Conservation (phyloP, 1,140 invertebrate species). For the Metopolophium dirhodum region DNA sequence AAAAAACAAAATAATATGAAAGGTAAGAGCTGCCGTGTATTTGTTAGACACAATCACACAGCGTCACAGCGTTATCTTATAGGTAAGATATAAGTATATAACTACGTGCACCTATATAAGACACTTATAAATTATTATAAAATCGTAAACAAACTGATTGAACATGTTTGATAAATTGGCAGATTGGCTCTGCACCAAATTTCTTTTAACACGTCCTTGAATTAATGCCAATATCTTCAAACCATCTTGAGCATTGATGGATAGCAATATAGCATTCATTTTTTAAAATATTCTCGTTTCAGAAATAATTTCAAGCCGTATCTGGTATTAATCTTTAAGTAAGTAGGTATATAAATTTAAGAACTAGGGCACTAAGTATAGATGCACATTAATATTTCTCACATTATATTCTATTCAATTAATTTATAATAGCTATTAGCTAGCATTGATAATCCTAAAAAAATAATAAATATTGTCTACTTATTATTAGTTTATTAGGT, state of each 20-base stretch:
- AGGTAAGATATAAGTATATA: neutral
- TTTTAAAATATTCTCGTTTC: neutral
- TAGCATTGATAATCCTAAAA: neutral
- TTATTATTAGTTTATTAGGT: too few species aligned
- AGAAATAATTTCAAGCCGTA: neutral
- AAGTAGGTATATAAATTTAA: too few species aligned
- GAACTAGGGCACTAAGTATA: neutral
- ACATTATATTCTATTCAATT: neutral
- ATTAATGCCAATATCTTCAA: neutral
- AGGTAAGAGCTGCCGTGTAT: neutral
- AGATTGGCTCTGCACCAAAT: neutral
- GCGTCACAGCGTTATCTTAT: neutral
- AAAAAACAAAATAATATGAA: neutral
- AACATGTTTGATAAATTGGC: neutral
- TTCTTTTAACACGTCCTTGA: neutral
- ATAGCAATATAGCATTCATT: too few species aligned
- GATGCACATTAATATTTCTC: neutral
- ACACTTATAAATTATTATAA: neutral
- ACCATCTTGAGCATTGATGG: neutral
- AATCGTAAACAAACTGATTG: neutral
- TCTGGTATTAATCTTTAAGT: neutral
- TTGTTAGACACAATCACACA: neutral
- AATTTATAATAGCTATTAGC: neutral
- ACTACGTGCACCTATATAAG: neutral
- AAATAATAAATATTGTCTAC: too few species aligned